These are phyloP conservation scores for Parazoanthus atlanticus DNA, from an alignment of 92 coral and sea anemone species.

Conservation along the genomic window DNA sequence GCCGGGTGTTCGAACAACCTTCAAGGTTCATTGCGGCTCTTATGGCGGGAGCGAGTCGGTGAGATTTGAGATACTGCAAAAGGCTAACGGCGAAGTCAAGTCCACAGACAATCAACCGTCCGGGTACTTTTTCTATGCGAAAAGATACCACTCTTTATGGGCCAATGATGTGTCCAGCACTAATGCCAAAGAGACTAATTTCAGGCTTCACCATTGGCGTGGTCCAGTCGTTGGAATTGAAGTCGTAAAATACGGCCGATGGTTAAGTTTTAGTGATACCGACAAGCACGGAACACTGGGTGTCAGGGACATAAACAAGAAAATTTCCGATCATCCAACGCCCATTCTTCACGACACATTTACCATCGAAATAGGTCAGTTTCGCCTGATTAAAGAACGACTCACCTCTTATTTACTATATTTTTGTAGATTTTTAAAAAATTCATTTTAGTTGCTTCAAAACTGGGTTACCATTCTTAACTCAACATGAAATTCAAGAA, in stretches of 20 bases:
- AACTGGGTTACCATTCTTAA: too few relatives aligned
- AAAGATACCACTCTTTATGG: constrained; percentile 5
- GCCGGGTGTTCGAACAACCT: constrained; percentile 51
- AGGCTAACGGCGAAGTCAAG: background rate
- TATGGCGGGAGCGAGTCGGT: constrained; percentile 39
- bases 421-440: too few relatives aligned
- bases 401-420: too few relatives aligned
- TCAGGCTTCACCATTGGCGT: constrained; percentile 54
- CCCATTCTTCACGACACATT: constrained; percentile 47
- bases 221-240: constrained; percentile 56
- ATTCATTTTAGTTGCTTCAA: too few relatives aligned
- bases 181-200: constrained; percentile 6
- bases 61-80: constrained; percentile 53
- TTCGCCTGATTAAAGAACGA: too few relatives aligned
- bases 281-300: constrained; percentile 41
- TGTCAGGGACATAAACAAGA: background rate
- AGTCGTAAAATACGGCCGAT: constrained; percentile 30
- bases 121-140: constrained; percentile 54
- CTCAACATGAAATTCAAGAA: too few relatives aligned
- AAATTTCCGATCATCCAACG: constrained; percentile 7
- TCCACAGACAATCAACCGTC: constrained; percentile 42
- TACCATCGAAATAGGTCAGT: constrained; percentile 49
- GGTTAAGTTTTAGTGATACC: constrained; percentile 51
- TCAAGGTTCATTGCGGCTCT: constrained; percentile 52
- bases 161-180: constrained; percentile 9